phyloP scores from a whole-genome alignment of 2,113 vertebrate genomes.

The Dasypus novemcinctus region DNA sequence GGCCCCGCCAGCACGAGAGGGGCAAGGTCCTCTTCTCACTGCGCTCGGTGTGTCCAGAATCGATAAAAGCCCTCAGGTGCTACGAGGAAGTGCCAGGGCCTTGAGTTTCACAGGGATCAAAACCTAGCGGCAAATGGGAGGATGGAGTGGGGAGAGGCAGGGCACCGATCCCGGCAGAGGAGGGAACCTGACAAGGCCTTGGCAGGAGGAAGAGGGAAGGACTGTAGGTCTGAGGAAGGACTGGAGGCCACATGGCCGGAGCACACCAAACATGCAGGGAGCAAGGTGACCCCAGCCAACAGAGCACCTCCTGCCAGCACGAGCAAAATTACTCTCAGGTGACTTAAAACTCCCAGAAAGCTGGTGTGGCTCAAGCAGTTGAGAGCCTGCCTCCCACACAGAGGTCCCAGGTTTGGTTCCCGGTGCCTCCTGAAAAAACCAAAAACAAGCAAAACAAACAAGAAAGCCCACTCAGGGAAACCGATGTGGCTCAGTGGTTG shows the following conservation, averaged over 20 bases:
- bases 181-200: background rate
- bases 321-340: constrained; percentile 2
- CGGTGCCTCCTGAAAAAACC: too few species aligned
- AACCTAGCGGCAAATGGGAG: background rate
- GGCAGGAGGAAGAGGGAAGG: background rate
- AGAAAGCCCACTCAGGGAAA: too few species aligned
- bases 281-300: background rate
- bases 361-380: too few species aligned
- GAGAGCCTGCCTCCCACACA: too few species aligned
- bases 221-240: background rate
- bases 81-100: background rate
- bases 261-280: background rate
- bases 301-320: background rate
- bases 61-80: background rate
- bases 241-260: background rate
- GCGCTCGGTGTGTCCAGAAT: background rate
- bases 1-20: background rate
- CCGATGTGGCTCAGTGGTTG: too few species aligned
- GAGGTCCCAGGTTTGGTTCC: too few species aligned
- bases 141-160: background rate
- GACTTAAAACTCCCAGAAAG: constrained; percentile 30
- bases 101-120: background rate
- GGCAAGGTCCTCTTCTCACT: background rate
- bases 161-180: background rate
- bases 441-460: too few species aligned